Evolutionary conservation across 2,113 vertebrate genomes (phyloP).

Genomic region (Microtus oregoni): DNA sequence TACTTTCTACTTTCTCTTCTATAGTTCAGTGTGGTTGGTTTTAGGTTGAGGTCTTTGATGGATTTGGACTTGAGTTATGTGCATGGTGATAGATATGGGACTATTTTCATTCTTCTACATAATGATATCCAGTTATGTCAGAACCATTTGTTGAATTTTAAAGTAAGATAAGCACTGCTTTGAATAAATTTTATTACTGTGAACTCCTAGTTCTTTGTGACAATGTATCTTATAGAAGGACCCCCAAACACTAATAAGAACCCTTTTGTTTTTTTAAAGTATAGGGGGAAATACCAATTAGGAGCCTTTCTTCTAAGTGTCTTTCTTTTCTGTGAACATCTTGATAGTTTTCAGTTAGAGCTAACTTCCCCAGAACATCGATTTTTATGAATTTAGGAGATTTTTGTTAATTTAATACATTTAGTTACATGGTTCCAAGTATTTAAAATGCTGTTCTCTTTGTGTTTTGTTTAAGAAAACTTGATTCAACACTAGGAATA

Average conservation of each 20-base stretch:
- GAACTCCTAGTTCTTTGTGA: conserved; percentile 66
- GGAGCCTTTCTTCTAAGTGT: neutral
- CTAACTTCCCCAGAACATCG: neutral
- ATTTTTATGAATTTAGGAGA: conserved; percentile 25
- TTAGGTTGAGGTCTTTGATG: too few species aligned
- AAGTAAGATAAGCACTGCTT: conserved; percentile 60
- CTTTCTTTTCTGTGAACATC: neutral
- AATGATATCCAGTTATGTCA: too few species aligned
- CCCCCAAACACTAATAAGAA: neutral
- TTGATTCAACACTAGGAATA: neutral
- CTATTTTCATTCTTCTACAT: too few species aligned
- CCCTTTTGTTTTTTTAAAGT: neutral
- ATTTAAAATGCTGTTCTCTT: conserved; percentile 15
- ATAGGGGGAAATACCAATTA: neutral
- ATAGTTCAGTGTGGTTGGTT: too few species aligned
- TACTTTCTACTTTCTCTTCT: too few species aligned
- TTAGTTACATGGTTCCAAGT: conserved; percentile 28
- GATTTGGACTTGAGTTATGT: too few species aligned
- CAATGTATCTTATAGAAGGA: neutral
- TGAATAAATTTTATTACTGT: conserved; percentile 60
- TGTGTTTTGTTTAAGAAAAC: neutral
- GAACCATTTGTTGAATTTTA: neutral
- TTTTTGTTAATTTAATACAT: conserved; percentile 41
- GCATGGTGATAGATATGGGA: too few species aligned
- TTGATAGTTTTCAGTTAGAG: neutral